Evolutionary conservation across 2,113 vertebrate genomes (phyloP).

Genomic region (Ictalurus punctatus): DNA sequence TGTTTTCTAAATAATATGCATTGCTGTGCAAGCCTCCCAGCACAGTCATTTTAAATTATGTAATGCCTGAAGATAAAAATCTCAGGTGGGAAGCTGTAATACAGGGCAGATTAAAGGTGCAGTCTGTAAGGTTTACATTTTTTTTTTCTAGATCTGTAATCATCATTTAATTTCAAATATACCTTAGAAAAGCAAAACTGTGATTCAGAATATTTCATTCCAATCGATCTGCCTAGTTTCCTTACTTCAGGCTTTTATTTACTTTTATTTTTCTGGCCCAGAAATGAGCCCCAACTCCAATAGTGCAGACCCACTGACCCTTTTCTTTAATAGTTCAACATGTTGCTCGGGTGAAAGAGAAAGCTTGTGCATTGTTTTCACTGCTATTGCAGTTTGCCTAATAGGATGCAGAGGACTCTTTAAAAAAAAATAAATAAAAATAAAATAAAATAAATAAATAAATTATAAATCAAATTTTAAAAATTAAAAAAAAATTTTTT

Average conservation of each 20-base stretch:
- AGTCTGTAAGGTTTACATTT: not conserved
- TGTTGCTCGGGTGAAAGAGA: not conserved
- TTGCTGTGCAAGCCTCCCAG: not conserved
- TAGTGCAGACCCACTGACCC: not conserved
- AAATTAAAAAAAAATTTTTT: no score
- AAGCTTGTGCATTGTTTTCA: not conserved
- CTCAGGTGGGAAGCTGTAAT: not conserved
- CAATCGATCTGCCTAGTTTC: not conserved
- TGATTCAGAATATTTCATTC: not conserved
- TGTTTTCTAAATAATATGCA: not conserved
- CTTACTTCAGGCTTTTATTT: not conserved
- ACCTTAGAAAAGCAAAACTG: not conserved
- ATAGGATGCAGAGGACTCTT: not conserved
- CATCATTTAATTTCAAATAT: not conserved
- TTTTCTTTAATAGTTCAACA: not conserved
- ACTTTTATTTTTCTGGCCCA: not conserved
- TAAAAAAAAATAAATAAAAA: no score
- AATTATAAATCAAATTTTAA: no score
- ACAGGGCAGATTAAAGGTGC: not conserved
- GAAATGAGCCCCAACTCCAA: not conserved
- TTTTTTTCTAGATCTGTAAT: not conserved
- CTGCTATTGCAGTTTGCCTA: not conserved
- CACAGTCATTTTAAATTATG: not conserved
- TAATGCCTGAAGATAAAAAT: not conserved
- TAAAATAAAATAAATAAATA: no score